These are phyloP conservation scores for Exaiptasia diaphana DNA, from an alignment of 64 coral and sea anemone genomes.

Conservation along the genomic window DNA sequence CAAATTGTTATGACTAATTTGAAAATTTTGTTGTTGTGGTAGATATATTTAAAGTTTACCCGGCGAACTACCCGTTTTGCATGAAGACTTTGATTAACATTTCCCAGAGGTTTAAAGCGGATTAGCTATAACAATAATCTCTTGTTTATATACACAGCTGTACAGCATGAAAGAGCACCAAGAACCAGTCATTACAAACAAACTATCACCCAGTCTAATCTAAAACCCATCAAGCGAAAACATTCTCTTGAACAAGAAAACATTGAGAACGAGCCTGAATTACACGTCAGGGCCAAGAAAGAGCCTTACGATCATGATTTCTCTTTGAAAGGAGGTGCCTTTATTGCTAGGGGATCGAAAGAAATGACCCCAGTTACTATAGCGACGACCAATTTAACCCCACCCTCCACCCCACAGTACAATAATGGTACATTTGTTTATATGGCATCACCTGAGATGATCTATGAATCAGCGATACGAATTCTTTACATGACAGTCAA, in stretches of 20 bases:
- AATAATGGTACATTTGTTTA: constrained; percentile 45
- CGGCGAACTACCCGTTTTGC: too few species aligned
- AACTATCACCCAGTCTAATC: not conserved
- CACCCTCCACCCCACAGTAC: constrained; percentile 75
- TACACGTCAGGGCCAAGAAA: constrained; percentile 30
- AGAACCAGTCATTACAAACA: constrained; percentile 66
- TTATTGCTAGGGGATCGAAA: constrained; percentile 34
- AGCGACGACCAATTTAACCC: constrained; percentile 59
- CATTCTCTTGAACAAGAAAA: constrained; percentile 39
- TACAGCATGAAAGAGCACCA: constrained; percentile 87
- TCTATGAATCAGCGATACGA: constrained; percentile 85
- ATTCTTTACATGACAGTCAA: constrained; percentile 94
- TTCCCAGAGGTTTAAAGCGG: too few species aligned
- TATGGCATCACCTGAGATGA: constrained; percentile 69
- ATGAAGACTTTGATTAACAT: too few species aligned
- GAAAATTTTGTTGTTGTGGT: too few species aligned
- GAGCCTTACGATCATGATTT: constrained; percentile 21
- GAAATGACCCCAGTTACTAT: constrained; percentile 14
- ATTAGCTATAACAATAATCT: not conserved
- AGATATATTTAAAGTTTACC: too few species aligned
- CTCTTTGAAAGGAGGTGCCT: constrained; percentile 6
- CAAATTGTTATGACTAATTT: too few species aligned
- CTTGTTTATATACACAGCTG: constrained; percentile 46
- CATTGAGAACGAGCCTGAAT: constrained; percentile 40
- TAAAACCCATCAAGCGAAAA: constrained; percentile 73